phyloP scores from a whole-genome alignment of 2,113 vertebrate genomes.

The Alces alces region DNA sequence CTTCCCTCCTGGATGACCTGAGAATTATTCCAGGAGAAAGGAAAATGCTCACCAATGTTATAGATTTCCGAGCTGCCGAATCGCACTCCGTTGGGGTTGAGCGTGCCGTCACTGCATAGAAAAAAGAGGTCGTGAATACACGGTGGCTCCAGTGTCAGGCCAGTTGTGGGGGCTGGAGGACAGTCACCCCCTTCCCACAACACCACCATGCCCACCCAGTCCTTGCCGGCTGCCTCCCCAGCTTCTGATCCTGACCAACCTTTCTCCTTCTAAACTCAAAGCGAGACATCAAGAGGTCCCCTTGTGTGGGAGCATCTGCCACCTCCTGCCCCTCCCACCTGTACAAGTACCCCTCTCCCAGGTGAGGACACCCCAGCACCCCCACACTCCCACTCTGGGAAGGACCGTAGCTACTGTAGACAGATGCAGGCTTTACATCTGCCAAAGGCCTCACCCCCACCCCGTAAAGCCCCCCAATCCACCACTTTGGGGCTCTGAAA shows the following conservation, averaged over 20 bases:
- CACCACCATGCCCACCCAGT: rapidly evolving
- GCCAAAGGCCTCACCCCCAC: background rate
- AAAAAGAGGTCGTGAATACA: background rate
- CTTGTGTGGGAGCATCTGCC: rapidly evolving
- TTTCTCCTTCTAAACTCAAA: background rate
- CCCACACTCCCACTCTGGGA: background rate
- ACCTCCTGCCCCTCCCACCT: background rate
- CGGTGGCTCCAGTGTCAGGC: background rate
- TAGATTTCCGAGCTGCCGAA: conserved; percentile 99
- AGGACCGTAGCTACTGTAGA: rapidly evolving
- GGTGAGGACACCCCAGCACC: rapidly evolving
- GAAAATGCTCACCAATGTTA: conserved; percentile 88
- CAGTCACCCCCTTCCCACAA: background rate
- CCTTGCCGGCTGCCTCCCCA: rapidly evolving
- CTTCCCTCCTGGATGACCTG: background rate
- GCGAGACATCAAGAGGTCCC: background rate
- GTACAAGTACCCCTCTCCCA: background rate
- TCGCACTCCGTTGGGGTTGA: conserved; percentile 96
- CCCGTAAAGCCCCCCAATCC: rapidly evolving
- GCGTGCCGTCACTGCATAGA: conserved; percentile 90
- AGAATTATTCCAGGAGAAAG: rapidly evolving
- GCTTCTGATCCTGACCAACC: rapidly evolving
- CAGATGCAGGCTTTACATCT: rapidly evolving
- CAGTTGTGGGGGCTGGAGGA: rapidly evolving
- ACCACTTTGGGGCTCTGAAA: background rate